Evolutionary conservation across 2,888 invertebrate species (phyloP).

Genomic region (Oligia fasciuncula): DNA sequence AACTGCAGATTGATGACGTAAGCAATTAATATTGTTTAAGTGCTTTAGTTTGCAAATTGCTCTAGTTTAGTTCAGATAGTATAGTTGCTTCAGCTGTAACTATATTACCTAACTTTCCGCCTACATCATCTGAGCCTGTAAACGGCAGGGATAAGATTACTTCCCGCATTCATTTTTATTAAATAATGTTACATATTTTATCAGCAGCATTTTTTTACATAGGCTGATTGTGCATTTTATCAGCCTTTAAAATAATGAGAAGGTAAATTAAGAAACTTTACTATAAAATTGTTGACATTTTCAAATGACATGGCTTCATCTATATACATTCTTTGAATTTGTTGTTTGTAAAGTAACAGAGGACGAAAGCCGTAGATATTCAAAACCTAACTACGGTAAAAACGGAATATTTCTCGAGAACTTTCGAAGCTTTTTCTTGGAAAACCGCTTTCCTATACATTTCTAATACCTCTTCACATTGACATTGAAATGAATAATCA

Average conservation of each 20-base stretch:
- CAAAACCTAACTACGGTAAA: background rate
- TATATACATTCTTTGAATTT: background rate
- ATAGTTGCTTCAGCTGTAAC: conserved; percentile 37
- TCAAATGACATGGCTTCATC: background rate
- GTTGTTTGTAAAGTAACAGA: background rate
- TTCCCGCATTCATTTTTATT: background rate
- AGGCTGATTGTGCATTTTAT: background rate
- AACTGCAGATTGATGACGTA: conserved; percentile 24
- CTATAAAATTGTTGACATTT: background rate
- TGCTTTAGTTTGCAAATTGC: conserved; percentile 54
- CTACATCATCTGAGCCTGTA: conserved; percentile 5
- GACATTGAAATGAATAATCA: background rate
- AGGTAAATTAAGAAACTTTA: background rate
- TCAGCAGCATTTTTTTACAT: too few species aligned
- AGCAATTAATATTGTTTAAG: conserved; percentile 49
- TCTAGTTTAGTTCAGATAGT: conserved; percentile 41
- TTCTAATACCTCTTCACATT: background rate
- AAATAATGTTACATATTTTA: background rate
- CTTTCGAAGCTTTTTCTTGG: background rate
- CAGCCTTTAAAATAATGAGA: background rate
- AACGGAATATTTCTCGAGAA: background rate
- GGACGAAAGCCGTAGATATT: background rate
- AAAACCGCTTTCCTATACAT: background rate
- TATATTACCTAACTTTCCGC: conserved; percentile 38
- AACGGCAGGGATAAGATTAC: background rate